Evolutionary conservation across 2,888 invertebrate genomes (phyloP).

Genomic region (Ophion ventricosus): DNA sequence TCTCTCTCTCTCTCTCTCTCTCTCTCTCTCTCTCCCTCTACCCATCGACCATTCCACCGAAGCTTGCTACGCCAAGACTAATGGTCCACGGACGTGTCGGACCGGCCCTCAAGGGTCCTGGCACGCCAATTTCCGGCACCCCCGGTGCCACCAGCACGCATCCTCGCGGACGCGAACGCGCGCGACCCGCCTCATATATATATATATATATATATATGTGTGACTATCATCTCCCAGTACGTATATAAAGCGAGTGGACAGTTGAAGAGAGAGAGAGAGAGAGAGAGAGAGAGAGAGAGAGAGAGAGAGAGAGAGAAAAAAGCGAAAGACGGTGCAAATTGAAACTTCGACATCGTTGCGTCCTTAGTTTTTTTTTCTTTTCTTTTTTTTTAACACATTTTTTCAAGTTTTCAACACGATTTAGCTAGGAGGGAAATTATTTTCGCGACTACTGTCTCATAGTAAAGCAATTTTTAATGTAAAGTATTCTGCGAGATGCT

Average conservation of each 20-base stretch:
- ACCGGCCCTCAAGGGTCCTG: conserved; percentile 72
- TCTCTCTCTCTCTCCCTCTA: conserved; percentile 60
- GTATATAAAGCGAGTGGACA: background rate
- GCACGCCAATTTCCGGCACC: conserved; percentile 76
- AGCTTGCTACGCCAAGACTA: conserved; percentile 73
- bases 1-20: conserved; percentile 68
- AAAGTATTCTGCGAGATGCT: no score
- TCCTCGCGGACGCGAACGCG: conserved; percentile 51
- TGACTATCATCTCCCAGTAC: conserved; percentile 29
- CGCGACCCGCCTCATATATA: conserved; percentile 16
- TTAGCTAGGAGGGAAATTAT: no score
- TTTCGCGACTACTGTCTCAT: no score
- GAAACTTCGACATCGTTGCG: background rate
- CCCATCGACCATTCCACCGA: conserved; percentile 63
- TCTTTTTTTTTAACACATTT: background rate
- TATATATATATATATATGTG: conserved; percentile 25
- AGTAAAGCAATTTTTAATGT: no score
- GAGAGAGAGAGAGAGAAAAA: no score
- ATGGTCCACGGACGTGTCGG: conserved; percentile 77
- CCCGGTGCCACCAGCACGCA: conserved; percentile 67
- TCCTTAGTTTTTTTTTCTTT: background rate
- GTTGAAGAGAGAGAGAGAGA: background rate
- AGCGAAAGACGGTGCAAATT: conserved; percentile 13
- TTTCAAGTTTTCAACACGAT: background rate
- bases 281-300: no score